These are phyloP conservation scores for Tragelaphus buxtoni DNA, from an alignment of 2,113 vertebrate genomes.

Conservation along the genomic window DNA sequence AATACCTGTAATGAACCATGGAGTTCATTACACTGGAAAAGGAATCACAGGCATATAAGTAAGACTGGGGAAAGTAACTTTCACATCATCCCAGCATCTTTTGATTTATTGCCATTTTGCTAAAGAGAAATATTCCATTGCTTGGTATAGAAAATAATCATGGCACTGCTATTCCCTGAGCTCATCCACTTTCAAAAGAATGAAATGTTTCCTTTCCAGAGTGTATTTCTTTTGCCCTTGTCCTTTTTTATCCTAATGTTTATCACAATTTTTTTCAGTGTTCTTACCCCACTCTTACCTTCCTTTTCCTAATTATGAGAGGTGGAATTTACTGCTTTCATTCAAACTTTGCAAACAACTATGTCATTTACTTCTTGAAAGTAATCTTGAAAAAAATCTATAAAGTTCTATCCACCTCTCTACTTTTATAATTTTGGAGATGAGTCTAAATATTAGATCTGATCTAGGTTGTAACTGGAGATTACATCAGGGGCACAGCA, in stretches of 20 bases:
- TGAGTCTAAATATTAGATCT: background rate
- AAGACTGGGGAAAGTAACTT: slow-evolving; percentile 35
- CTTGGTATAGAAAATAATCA: slow-evolving; percentile 35
- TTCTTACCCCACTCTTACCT: background rate
- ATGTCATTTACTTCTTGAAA: slow-evolving; percentile 1
- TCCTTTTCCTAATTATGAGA: background rate
- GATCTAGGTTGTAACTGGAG: background rate
- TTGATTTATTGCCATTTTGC: slow-evolving; percentile 43
- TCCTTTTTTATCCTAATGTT: background rate
- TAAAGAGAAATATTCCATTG: slow-evolving; percentile 44
- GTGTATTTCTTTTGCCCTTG: background rate
- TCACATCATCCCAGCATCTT: slow-evolving; percentile 19
- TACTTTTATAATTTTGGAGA: background rate
- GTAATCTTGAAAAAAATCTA: background rate
- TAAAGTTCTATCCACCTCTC: background rate
- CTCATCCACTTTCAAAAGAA: slow-evolving; percentile 46
- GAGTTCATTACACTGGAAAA: slow-evolving; percentile 23
- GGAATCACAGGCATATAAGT: slow-evolving; percentile 17
- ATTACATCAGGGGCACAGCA: background rate
- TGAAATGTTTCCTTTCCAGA: slow-evolving; percentile 14
- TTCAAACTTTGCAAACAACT: background rate
- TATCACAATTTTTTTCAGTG: background rate
- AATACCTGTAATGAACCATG: slow-evolving; percentile 23
- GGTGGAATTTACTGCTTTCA: background rate
- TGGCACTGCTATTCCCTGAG: slow-evolving; percentile 14